Evolutionary conservation across 1,140 invertebrate genomes (phyloP).

Genomic region (Tetramorium simillimum): DNA sequence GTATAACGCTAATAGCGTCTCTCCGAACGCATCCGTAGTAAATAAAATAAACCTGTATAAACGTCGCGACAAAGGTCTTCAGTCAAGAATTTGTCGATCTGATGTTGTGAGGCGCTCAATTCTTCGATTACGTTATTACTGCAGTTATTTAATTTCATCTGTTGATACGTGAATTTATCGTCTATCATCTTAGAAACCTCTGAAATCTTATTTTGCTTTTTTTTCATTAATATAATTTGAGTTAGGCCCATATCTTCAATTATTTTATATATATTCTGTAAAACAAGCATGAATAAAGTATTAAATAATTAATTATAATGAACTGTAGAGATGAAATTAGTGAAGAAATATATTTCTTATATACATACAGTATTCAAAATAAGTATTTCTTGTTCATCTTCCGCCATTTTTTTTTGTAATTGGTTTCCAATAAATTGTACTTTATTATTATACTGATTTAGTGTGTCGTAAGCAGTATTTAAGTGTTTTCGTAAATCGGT

Average conservation of each 20-base stretch:
- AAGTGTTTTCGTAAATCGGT: slow-evolving; percentile 74
- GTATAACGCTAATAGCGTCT: no score
- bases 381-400: slow-evolving; percentile 64
- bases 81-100: slow-evolving; percentile 85
- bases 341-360: neutral
- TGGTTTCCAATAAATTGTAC: slow-evolving; percentile 65
- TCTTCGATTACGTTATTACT: slow-evolving; percentile 77
- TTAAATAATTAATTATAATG: neutral
- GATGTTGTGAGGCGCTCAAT: slow-evolving; percentile 78
- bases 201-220: slow-evolving; percentile 63
- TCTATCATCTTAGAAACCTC: slow-evolving; percentile 67
- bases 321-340: neutral
- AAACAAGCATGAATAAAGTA: slow-evolving; percentile 27
- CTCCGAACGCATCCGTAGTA: neutral
- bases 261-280: slow-evolving; percentile 73
- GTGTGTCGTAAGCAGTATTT: slow-evolving; percentile 61
- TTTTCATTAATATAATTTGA: slow-evolving; percentile 73
- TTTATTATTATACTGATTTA: slow-evolving; percentile 70
- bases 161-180: slow-evolving; percentile 74
- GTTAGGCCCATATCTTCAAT: slow-evolving; percentile 66
- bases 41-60: slow-evolving; percentile 83
- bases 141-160: slow-evolving; percentile 69
- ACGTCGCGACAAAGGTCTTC: slow-evolving; percentile 85
- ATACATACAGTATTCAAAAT: slow-evolving; percentile 14
- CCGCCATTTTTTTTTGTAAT: slow-evolving; percentile 67